Conservation (phyloP, 2,888 invertebrate species). For the Spodoptera exigua region DNA sequence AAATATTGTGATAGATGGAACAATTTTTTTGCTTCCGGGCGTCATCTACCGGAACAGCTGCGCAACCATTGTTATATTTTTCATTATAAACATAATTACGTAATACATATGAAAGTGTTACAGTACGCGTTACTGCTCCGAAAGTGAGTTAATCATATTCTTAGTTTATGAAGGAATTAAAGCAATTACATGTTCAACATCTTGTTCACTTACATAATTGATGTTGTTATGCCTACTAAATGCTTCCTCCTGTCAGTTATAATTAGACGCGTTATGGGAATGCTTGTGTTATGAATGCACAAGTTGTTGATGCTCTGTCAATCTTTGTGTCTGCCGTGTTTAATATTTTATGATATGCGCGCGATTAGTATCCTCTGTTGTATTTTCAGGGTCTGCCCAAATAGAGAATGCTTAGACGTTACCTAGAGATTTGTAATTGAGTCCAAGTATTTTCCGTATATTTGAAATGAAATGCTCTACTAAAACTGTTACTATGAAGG, state of each 20-base stretch:
- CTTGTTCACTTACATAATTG: conserved; percentile 54
- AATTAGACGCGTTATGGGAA: conserved; percentile 52
- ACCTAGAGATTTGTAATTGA: conserved; percentile 4
- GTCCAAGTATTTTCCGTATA: neutral
- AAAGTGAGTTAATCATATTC: conserved; percentile 83
- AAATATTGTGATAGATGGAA: conserved; percentile 46
- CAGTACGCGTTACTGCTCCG: conserved; percentile 72
- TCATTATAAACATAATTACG: conserved; percentile 64
- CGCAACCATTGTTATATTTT: conserved; percentile 67
- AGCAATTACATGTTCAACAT: conserved; percentile 50
- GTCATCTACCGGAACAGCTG: conserved; percentile 65
- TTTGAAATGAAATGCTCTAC: too few species aligned
- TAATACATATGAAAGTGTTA: conserved; percentile 77
- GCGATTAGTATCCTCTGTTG: conserved; percentile 4
- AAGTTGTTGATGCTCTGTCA: conserved; percentile 36
- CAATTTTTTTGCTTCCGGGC: conserved; percentile 64
- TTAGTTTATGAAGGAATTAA: conserved; percentile 49
- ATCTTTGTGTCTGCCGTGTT: conserved; percentile 26
- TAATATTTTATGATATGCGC: conserved; percentile 38
- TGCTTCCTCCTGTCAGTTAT: conserved; percentile 58
- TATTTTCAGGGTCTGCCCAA: neutral
- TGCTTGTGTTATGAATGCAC: conserved; percentile 47
- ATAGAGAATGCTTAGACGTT: conserved; percentile 11
- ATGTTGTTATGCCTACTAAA: conserved; percentile 43
- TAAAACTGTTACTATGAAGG: too few species aligned